Conservation (phyloP, 2,888 invertebrate genomes). For the Drosophila greeni region DNA sequence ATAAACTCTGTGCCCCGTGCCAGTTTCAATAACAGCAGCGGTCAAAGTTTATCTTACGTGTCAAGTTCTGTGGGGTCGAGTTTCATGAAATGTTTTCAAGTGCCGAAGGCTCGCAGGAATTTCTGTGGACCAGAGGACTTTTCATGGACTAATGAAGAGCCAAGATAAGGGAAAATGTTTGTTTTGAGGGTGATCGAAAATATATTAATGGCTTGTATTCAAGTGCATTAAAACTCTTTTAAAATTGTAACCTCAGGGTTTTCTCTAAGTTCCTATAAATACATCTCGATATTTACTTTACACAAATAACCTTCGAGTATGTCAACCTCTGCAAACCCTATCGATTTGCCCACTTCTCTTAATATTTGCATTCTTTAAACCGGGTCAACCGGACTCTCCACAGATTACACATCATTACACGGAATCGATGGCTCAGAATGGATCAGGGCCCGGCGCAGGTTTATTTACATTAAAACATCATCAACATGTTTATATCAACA, state of each 20-base stretch:
- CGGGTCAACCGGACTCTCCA: slow-evolving; percentile 23
- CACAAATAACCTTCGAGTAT: neutral
- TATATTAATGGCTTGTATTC: neutral
- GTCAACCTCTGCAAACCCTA: neutral
- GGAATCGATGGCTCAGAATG: slow-evolving; percentile 31
- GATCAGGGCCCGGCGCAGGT: slow-evolving; percentile 36
- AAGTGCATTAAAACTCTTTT: too few relatives aligned
- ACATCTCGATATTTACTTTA: neutral
- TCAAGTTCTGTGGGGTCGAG: slow-evolving; percentile 1
- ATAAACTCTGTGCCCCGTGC: slow-evolving; percentile 59
- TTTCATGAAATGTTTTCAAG: slow-evolving; percentile 2
- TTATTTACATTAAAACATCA: slow-evolving; percentile 74
- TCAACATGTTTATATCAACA: slow-evolving; percentile 75
- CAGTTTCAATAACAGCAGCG: slow-evolving; percentile 38
- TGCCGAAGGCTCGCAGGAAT: neutral
- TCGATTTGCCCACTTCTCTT: neutral
- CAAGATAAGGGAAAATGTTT: neutral
- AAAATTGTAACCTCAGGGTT: too few relatives aligned
- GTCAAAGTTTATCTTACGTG: slow-evolving; percentile 11
- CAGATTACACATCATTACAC: slow-evolving; percentile 70
- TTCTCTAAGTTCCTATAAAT: neutral
- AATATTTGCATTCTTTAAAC: slow-evolving; percentile 23
- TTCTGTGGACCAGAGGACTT: neutral
- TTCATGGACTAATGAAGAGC: neutral
- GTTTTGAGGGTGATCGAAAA: neutral